Evolutionary conservation across 2,113 vertebrate species (phyloP), one percentile per base, ranked within the genome.

Genomic region (Corydoras sp.): DNA sequence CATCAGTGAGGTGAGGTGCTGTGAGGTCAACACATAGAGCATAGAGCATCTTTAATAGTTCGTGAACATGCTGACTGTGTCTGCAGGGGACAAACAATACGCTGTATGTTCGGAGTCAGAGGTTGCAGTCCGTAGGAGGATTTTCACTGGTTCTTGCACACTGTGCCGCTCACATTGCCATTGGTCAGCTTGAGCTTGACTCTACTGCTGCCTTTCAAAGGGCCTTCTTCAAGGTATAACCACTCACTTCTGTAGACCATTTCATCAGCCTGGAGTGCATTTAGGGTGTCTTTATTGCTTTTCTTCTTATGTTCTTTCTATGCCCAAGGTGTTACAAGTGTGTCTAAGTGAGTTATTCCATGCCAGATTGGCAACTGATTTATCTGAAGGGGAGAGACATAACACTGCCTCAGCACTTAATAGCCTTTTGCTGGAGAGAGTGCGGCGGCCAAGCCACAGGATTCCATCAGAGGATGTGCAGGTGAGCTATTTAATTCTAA

Each of bases 121-220:
- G 89, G 78, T 85, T 96, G 62, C 82, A 85, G 13, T 93, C 89
- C 0, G 90, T 84, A 18, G 94, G 94, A 3, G 81, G 86, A 13
- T 94, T 95, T 62, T 79, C 91, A 48, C 87, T 97, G 54, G 77
- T 97, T 51, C 83, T 98, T 0, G 85, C 93, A 3, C 92, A 92
- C 79, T 93, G 91, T 75, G 67, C 90, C 62, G 91, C 92, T 72
- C 93, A 94, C 6, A 62, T 95, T 18, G 7, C 83, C 30, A 69
- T 84, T 0, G 72, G 83, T 0, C 84, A 93, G 66, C 77, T 92
- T 78, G 66, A 29, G 68, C 81, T 83, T 0, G 90, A 94, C 75
- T 77, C 79, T 71, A 86, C 15, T 43, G 88, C 92, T 2, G 58
- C 76, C 31, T 96, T 93, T 73, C 89, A 86, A 63, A 86, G 86